Percentiles rank a stretch among this genome's conserved stretches.
Conservation (phyloP, 2,888 invertebrate species). For the Drosophila anceps region DNA sequence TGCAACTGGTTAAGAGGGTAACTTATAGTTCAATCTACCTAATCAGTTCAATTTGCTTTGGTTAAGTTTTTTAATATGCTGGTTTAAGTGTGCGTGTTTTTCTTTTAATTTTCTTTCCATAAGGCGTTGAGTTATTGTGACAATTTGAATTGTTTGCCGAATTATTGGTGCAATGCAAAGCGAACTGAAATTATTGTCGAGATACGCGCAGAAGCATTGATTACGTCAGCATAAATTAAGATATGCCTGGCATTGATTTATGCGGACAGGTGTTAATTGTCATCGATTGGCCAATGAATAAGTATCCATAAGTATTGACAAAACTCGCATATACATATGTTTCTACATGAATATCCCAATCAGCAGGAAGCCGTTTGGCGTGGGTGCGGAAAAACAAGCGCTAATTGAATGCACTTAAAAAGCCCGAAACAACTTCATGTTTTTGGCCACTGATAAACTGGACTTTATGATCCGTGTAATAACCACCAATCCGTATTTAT, state of each 20-base stretch:
- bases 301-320: slow-evolving; percentile 42
- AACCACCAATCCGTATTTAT: slow-evolving; percentile 34
- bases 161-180: slow-evolving; percentile 32
- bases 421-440: slow-evolving; percentile 47
- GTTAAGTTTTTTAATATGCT: background rate
- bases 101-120: slow-evolving; percentile 26
- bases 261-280: slow-evolving; percentile 66
- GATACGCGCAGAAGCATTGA: slow-evolving; percentile 65
- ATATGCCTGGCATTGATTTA: slow-evolving; percentile 62
- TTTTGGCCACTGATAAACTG: slow-evolving; percentile 48
- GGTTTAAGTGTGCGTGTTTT: slow-evolving; percentile 20
- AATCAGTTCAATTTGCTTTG: background rate
- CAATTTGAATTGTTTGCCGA: slow-evolving; percentile 69
- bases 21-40: background rate
- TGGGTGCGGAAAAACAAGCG: slow-evolving; percentile 43
- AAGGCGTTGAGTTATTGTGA: slow-evolving; percentile 65
- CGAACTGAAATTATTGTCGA: slow-evolving; percentile 46
- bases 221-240: slow-evolving; percentile 76
- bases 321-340: background rate
- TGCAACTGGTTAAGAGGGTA: background rate
- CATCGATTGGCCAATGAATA: slow-evolving; percentile 60
- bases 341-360: slow-evolving; percentile 3
- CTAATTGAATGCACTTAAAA: slow-evolving; percentile 67
- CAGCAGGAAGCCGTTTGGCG: slow-evolving; percentile 51
- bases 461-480: slow-evolving; percentile 52